A percentile compares a stretch with the other conserved stretches of the same genome.
phyloP scores from a whole-genome alignment of 2,888 invertebrate species.

The Pediacus dermestoides region DNA sequence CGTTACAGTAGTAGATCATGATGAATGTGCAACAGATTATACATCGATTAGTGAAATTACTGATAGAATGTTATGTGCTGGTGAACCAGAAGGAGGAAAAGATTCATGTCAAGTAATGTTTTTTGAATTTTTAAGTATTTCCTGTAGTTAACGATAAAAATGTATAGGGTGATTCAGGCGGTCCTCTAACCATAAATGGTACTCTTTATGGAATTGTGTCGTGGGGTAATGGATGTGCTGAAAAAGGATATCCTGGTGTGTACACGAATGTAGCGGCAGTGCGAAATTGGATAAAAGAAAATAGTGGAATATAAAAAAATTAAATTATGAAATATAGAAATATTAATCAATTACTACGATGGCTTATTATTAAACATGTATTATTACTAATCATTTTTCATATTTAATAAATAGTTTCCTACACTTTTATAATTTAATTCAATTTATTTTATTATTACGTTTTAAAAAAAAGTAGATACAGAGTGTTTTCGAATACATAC shows the following conservation, averaged over 20 bases:
- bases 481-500: too few species aligned
- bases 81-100: conserved; percentile 25
- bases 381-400: too few species aligned
- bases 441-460: too few species aligned
- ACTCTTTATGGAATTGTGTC: conserved; percentile 5
- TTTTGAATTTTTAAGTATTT: not conserved
- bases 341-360: too few species aligned
- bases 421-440: too few species aligned
- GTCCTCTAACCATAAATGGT: conserved; percentile 4
- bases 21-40: conserved; percentile 1
- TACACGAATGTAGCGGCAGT: conserved; percentile 1
- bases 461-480: too few species aligned
- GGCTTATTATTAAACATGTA: too few species aligned
- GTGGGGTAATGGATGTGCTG: conserved; percentile 4
- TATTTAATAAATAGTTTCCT: too few species aligned
- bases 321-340: too few species aligned
- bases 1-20: conserved; percentile 3
- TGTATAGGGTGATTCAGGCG: conserved; percentile 6
- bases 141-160: not conserved
- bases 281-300: conserved; percentile 2
- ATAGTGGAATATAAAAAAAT: too few species aligned
- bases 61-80: conserved; percentile 32
- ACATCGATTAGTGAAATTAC: conserved; percentile 17
- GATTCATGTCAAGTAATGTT: conserved; percentile 31
- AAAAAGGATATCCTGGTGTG: conserved; percentile 5